Percentiles rank a stretch among this genome's conserved stretches.
phyloP scores from a whole-genome alignment of 2,113 vertebrate genomes.

The Callaeas wilsoni region DNA sequence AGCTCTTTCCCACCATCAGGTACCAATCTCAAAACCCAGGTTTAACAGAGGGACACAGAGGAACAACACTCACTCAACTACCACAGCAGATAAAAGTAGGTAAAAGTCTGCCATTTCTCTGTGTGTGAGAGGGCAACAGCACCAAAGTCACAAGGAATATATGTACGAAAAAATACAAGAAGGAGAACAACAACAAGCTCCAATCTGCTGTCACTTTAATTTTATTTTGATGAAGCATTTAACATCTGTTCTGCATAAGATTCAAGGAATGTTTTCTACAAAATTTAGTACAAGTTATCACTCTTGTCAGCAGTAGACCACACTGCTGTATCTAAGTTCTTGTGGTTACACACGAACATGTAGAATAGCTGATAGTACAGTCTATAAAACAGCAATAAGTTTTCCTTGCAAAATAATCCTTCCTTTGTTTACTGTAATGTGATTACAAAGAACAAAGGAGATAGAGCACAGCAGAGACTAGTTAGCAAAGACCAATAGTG shows the following conservation, averaged over 20 bases:
- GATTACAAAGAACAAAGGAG: neutral
- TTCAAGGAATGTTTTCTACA: neutral
- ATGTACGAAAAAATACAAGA: neutral
- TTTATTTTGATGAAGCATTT: neutral
- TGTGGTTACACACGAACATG: neutral
- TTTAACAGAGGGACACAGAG: neutral
- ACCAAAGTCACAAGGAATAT: neutral
- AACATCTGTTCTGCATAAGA: neutral
- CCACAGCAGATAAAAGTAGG: neutral
- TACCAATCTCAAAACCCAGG: neutral
- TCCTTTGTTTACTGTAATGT: neutral
- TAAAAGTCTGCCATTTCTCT: neutral
- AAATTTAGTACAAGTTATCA: neutral
- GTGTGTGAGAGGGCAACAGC: fast-evolving
- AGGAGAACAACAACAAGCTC: neutral
- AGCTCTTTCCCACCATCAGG: neutral
- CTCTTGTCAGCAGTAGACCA: neutral
- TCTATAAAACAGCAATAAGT: neutral
- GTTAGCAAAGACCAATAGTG: neutral
- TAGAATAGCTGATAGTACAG: neutral
- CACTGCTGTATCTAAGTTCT: neutral
- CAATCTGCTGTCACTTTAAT: neutral
- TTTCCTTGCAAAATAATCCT: neutral
- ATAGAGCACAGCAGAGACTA: neutral
- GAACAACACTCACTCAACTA: neutral